Evolutionary conservation across 2,888 invertebrate species (phyloP).

Genomic region (Sphaerophoria taeniata): DNA sequence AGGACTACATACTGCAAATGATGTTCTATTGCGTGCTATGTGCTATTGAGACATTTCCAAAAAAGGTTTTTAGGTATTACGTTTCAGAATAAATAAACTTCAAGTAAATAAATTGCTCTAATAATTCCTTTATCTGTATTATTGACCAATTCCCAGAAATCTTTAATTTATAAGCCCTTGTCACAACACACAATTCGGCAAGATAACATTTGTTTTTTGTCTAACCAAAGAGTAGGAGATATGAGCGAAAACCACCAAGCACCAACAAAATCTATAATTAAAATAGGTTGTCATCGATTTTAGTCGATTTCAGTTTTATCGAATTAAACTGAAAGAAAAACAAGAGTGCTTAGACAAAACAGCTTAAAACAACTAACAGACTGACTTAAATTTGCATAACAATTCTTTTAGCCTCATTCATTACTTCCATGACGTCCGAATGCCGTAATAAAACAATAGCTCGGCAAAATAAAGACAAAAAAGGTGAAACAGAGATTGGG

Average conservation of each 20-base stretch:
- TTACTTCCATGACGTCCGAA: conserved; percentile 27
- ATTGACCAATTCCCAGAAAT: no score
- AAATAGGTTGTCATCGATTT: conserved; percentile 40
- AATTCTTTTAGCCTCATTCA: conserved; percentile 5
- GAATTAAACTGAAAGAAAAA: neutral
- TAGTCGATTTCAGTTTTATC: neutral
- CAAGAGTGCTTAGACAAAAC: neutral
- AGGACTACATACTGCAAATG: no score
- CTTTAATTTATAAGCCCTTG: no score
- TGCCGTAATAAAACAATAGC: conserved; percentile 26
- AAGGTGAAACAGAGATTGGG: conserved; percentile 6
- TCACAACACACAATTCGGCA: no score
- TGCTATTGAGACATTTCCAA: no score
- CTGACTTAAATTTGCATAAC: conserved; percentile 1
- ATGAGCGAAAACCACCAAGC: neutral
- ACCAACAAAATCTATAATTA: neutral
- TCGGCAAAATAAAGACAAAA: conserved; percentile 3
- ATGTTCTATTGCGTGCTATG: no score
- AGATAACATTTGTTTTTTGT: neutral
- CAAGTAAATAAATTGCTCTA: no score
- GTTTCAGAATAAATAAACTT: no score
- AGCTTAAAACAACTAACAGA: conserved; percentile 16
- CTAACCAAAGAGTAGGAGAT: conserved; percentile 27
- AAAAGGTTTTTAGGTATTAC: no score
- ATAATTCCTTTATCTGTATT: no score